Conservation (phyloP, 2,797 vertebrate species). For the Ceryle rudis region DNA sequence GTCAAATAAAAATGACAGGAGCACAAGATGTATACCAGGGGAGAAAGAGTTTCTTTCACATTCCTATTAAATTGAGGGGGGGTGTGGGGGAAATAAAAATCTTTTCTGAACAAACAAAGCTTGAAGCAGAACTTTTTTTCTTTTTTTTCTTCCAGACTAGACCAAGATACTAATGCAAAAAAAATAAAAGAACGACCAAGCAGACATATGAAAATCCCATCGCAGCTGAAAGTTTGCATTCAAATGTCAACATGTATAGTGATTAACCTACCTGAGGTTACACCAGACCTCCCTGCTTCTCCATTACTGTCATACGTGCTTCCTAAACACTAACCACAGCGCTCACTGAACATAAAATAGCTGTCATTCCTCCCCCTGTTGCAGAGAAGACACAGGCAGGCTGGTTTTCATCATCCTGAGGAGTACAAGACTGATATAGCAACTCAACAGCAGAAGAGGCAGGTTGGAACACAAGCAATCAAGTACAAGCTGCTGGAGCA, state of each 20-base stretch:
- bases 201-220: not conserved
- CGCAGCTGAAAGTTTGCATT: not conserved
- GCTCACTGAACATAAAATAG: not conserved
- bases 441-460: not conserved
- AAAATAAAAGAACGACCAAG: not conserved
- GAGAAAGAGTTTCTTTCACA: not conserved
- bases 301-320: not conserved
- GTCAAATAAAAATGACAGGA: not conserved
- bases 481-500: not conserved
- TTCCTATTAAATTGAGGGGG: not conserved
- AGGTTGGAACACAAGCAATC: not conserved
- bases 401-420: conserved; percentile 40
- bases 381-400: not conserved
- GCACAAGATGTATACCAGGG: not conserved
- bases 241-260: not conserved
- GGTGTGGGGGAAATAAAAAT: not conserved
- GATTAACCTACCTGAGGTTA: conserved; percentile 13
- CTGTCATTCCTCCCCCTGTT: not conserved
- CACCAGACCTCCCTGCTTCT: conserved; percentile 19
- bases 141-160: not conserved
- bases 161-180: not conserved
- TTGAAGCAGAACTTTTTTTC: not conserved
- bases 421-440: not conserved
- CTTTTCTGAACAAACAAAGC: not conserved
- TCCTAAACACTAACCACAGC: conserved; percentile 10